Evolutionary conservation across 2,888 invertebrate genomes (phyloP).

Genomic region (Cheilosia vernalis): DNA sequence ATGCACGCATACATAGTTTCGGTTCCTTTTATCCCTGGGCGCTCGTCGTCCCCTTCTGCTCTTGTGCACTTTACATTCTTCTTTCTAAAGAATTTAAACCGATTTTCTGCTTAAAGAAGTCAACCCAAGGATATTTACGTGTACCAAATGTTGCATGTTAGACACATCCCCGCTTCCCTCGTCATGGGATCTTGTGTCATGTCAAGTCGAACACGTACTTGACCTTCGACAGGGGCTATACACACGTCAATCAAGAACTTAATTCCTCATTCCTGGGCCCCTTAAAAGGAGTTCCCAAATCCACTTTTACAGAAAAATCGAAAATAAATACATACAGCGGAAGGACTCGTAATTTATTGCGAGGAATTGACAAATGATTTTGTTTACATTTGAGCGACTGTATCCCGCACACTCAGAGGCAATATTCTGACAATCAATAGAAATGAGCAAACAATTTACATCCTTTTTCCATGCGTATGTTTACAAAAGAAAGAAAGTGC

Average conservation of each 20-base stretch:
- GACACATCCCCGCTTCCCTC: constrained; percentile 3
- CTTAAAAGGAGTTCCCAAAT: background rate
- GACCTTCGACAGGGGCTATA: constrained; percentile 24
- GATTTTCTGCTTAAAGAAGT: background rate
- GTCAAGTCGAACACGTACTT: constrained; percentile 38
- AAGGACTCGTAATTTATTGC: constrained; percentile 52
- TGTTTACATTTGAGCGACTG: constrained; percentile 35
- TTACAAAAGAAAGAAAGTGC: background rate
- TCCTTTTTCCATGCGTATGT: constrained; percentile 16
- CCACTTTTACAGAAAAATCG: background rate
- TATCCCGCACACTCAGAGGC: constrained; percentile 16
- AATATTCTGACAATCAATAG: constrained; percentile 68
- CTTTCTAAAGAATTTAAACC: constrained; percentile 1
- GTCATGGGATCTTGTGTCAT: constrained; percentile 1
- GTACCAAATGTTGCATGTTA: background rate
- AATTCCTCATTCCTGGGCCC: constrained; percentile 33
- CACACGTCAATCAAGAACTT: constrained; percentile 25
- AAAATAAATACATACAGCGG: constrained; percentile 7
- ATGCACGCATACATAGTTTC: background rate
- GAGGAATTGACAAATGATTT: constrained; percentile 67
- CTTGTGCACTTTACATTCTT: background rate
- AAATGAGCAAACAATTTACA: constrained; percentile 68
- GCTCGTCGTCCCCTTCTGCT: background rate
- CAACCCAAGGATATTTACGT: constrained; percentile 9
- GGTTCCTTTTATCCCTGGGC: background rate